Evolutionary conservation across 2,888 invertebrate genomes (phyloP).

Genomic region (Meandrusa payeni): DNA sequence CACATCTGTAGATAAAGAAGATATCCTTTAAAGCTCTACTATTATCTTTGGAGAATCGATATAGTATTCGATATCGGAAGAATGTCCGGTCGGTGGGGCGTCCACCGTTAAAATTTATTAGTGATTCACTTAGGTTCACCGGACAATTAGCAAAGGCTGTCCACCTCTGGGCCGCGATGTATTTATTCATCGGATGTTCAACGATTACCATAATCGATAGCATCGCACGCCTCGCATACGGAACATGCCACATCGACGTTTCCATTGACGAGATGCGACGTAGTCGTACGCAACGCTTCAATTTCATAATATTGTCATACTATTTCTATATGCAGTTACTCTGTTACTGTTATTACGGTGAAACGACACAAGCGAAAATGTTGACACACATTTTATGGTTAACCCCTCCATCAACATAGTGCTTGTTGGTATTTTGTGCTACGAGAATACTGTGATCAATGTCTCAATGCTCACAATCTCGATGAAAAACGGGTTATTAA

Average conservation of each 20-base stretch:
- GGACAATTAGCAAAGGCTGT: slow-evolving; percentile 80
- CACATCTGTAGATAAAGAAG: too few relatives aligned
- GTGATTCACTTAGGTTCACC: slow-evolving; percentile 74
- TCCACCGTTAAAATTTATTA: slow-evolving; percentile 65
- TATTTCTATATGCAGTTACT: slow-evolving; percentile 2
- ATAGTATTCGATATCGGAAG: slow-evolving; percentile 38
- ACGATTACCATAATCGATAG: slow-evolving; percentile 79
- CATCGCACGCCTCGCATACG: slow-evolving; percentile 73
- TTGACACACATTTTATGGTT: slow-evolving; percentile 4
- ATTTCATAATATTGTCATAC: background rate
- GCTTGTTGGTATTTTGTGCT: too few relatives aligned
- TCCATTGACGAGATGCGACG: slow-evolving; percentile 61
- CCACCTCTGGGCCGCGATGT: slow-evolving; percentile 73
- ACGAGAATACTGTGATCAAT: too few relatives aligned
- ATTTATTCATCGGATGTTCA: slow-evolving; percentile 79
- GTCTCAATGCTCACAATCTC: too few relatives aligned
- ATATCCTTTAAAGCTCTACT: too few relatives aligned
- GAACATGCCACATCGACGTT: slow-evolving; percentile 52
- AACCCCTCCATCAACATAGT: too few relatives aligned
- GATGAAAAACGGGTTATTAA: too few relatives aligned
- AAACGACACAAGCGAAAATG: slow-evolving; percentile 10
- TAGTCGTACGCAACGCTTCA: too few relatives aligned
- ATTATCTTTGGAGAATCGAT: slow-evolving; percentile 26
- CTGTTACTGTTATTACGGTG: slow-evolving; percentile 19
- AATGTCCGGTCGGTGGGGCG: slow-evolving; percentile 45